These are phyloP conservation scores for Fregata magnificens DNA, from an alignment of 2,113 vertebrate genomes.

Conservation along the genomic window DNA sequence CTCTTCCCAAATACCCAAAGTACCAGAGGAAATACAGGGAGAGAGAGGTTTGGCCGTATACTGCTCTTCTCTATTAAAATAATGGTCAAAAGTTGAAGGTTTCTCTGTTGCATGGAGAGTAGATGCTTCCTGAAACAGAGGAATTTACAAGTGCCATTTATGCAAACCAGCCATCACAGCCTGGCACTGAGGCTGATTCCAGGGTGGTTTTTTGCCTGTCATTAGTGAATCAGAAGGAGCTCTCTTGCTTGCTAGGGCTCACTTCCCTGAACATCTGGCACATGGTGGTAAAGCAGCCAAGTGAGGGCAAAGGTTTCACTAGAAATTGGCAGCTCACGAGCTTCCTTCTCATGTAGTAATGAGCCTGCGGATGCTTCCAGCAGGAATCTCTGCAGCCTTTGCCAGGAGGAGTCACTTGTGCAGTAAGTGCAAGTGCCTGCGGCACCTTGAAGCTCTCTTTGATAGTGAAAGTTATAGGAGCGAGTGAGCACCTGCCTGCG, in stretches of 20 bases:
- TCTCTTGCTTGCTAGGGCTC: neutral
- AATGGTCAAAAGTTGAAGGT: neutral
- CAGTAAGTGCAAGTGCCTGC: neutral
- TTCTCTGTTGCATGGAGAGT: neutral
- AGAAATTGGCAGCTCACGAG: slow-evolving; percentile 33
- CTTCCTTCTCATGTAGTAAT: slow-evolving; percentile 27
- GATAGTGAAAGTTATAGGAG: slow-evolving; percentile 27
- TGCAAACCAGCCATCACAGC: neutral
- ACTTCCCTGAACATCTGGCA: slow-evolving; percentile 44
- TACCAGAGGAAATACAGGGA: neutral
- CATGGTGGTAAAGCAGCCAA: slow-evolving; percentile 30
- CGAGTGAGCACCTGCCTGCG: slow-evolving; percentile 45
- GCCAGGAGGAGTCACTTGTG: slow-evolving; percentile 32
- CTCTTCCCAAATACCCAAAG: neutral
- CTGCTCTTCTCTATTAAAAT: neutral
- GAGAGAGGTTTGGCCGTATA: neutral
- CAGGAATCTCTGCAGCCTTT: neutral
- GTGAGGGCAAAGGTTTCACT: slow-evolving; percentile 48
- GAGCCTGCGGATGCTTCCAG: neutral
- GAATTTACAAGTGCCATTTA: neutral
- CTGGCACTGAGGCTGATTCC: neutral
- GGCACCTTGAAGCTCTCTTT: neutral
- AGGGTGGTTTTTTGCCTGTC: neutral
- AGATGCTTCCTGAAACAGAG: neutral
- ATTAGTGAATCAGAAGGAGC: neutral